A percentile compares a stretch with the other conserved stretches of the same genome.
Conservation (phyloP, 2,888 invertebrate genomes). For the Archaeoteleia sp. region DNA sequence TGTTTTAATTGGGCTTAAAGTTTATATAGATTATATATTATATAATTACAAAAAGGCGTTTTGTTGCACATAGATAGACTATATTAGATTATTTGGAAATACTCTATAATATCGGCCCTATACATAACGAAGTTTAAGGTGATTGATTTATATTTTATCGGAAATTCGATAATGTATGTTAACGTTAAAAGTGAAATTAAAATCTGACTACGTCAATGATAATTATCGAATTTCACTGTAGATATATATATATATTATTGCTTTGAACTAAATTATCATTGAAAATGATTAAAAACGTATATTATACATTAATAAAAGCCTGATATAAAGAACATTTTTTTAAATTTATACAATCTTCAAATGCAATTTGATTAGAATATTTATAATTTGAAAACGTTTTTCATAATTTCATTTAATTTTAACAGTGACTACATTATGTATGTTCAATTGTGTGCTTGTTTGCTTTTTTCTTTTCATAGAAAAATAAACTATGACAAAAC, state of each 20-base stretch:
- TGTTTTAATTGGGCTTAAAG: too few species aligned
- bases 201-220: too few species aligned
- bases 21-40: too few species aligned
- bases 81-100: neutral
- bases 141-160: constrained; percentile 26
- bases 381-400: neutral
- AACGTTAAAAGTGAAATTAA: neutral
- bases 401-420: neutral
- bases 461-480: constrained; percentile 20
- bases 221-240: too few species aligned
- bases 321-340: neutral
- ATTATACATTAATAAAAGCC: neutral
- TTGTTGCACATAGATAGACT: constrained; percentile 12
- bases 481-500: constrained; percentile 37
- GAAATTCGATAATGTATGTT: neutral
- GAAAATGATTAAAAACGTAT: neutral
- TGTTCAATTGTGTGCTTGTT: constrained; percentile 1
- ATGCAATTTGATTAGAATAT: too few species aligned
- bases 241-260: too few species aligned
- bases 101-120: neutral
- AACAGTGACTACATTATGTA: constrained; percentile 6
- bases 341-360: neutral
- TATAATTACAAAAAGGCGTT: constrained; percentile 63
- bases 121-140: constrained; percentile 12
- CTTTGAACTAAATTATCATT: neutral